Conservation (phyloP, 2,113 vertebrate genomes). For the Anarhynchus alexandrinus region DNA sequence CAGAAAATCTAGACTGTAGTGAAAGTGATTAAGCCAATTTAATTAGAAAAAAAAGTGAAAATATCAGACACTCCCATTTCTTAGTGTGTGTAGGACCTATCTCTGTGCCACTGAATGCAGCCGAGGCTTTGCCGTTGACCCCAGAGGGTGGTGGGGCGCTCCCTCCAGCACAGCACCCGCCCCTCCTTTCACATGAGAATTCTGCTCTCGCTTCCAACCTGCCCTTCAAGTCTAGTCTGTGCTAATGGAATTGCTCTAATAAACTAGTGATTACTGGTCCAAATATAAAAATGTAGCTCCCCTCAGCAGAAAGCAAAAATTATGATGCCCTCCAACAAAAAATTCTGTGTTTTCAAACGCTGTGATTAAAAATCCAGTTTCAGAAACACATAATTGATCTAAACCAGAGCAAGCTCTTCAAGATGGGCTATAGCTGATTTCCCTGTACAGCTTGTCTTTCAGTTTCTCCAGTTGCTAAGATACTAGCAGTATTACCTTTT, state of each 20-base stretch:
- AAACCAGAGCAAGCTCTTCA: background rate
- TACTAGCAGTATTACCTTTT: background rate
- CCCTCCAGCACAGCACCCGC: background rate
- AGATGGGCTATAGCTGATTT: background rate
- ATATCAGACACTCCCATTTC: background rate
- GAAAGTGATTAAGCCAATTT: background rate
- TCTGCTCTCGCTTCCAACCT: background rate
- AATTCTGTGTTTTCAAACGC: background rate
- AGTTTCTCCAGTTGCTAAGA: conserved; percentile 46
- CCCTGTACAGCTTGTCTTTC: background rate
- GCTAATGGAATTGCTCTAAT: background rate
- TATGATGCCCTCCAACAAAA: background rate
- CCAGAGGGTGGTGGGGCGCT: accelerated
- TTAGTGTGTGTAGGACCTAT: background rate
- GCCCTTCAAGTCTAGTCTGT: background rate
- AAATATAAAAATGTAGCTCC: background rate
- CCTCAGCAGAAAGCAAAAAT: background rate
- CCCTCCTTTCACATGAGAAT: background rate
- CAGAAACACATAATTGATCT: background rate
- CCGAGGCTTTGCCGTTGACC: background rate
- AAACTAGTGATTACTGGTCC: background rate
- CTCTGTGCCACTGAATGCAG: background rate
- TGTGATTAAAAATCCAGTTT: background rate
- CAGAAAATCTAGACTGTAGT: background rate
- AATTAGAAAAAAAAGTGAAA: background rate